Evolutionary conservation across 2,797 vertebrate species (phyloP), one percentile per base, ranked within the genome.

Genomic region (Serranus cabrilla): DNA sequence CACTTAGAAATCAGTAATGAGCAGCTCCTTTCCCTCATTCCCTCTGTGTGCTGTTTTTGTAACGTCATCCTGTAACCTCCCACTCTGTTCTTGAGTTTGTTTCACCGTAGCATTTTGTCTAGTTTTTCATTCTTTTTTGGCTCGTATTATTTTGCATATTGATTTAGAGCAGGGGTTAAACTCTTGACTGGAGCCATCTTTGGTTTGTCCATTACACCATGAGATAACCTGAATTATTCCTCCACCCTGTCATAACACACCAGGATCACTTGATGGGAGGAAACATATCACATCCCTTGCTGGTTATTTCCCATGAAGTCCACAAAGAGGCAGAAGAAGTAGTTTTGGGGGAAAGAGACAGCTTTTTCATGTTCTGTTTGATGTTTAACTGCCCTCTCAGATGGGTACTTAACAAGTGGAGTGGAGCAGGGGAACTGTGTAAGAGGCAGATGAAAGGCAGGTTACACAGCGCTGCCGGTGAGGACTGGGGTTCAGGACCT

Each of bases 401-500:
- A 73, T 62, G 64, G 52, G 23, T 59, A 40, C 71, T 87, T 83
- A 83, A 51, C 76, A 68, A 64, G 75, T 45, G 46, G 59, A 85
- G 65, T 68, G 46, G 59, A 85, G 65, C 76, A 62, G 71, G 60
- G 76, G 61, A 77, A 69, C 52, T 45, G 64, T 54, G 66, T 76
- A 46, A 75, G 66, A 72, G 67, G 49, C 47, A 83, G 85, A 89
- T 91, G 76, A 90, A 88, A 90, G 82, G 61, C 20, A 17, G 65
- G 58, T 69, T 40, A 57, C 25, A 13, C 21, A n/a, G 23, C 45
- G 12, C 23, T 3, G 39, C n/a, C 40, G 59, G 65, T 25, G n/a
- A 72, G 54, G 46, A 56, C 27, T 0, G 8, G 18, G 50, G 14
- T 20, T 76, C 54, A 66, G 56, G 37, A 27, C 61, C 23, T 5